Conservation (phyloP, 35 echinoderm and acorn worm genomes). For the Stichopus chloronotus region DNA sequence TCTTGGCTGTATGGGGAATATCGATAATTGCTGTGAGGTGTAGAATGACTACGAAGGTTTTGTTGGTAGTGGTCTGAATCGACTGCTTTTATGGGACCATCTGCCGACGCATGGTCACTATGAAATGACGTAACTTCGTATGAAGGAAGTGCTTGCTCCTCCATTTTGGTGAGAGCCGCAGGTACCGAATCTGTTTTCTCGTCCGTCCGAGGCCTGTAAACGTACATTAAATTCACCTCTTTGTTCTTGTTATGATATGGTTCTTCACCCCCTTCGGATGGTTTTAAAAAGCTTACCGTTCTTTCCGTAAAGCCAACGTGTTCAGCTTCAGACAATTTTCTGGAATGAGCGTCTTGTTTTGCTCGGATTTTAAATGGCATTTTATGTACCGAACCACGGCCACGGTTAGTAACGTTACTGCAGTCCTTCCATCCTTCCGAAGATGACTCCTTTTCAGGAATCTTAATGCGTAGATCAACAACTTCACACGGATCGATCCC, state of each 20-base stretch:
- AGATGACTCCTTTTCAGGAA: not conserved
- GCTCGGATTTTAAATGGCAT: not conserved
- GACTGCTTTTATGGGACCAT: not conserved
- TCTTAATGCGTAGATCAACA: conserved; percentile 16
- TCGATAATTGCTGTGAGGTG: conserved; percentile 42
- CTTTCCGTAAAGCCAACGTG: not conserved
- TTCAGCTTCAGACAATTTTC: not conserved
- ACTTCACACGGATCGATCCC: not conserved
- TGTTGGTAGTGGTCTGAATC: not conserved
- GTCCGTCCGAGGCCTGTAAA: not conserved
- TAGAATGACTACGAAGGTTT: not conserved
- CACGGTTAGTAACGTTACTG: not conserved
- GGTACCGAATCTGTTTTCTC: not conserved
- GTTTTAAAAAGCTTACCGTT: not conserved
- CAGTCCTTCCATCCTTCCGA: not conserved
- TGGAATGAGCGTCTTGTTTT: not conserved
- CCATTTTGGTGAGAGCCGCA: not conserved
- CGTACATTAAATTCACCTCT: not conserved
- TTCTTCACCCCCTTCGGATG: not conserved
- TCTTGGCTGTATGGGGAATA: conserved; percentile 57
- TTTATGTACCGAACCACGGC: not conserved
- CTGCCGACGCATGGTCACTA: not conserved
- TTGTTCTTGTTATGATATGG: not conserved
- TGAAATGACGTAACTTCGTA: not conserved
- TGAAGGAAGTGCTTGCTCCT: not conserved